Base-by-base conservation (phyloP, 2,888 invertebrate genomes). In the Punctoribates punctum region DNA sequence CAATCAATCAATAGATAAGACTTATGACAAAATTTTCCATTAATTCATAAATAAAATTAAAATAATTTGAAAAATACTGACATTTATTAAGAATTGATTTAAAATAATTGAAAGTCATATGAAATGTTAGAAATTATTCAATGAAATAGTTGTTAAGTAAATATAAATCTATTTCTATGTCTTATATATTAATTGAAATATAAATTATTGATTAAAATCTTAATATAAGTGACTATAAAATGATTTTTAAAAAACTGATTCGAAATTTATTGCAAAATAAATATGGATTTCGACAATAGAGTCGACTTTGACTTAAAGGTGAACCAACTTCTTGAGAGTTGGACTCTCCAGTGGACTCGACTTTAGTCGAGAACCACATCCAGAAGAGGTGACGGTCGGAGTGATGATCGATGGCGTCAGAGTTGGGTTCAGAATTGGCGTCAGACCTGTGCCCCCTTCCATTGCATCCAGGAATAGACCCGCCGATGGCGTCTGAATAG, bases 401-500 rank as follows among this genome's bases (percentile, higher is more conserved):
- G 75, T 60, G 27, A 75, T 15, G 25, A 51, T 54, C 15, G 73
- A 73, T 23, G 76, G 60, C 20, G 76, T 76, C 11, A 76, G 34
- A 54, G 34, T 9, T 9, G 54, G 29, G 17, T n/a, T 70, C 20
- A 77, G 48, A 1, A 93, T 91, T 0, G 95, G 95, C 9, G 95
- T 95, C 73, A 96, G 86, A 0, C 95, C 94, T 1, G 95, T 94
- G 81, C 94, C 94, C 73, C 94, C 94, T 81, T 93, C 94, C 78
- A 96, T 87, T 80, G 92, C 92, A 82, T 96, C 95, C 84, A 93
- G 94, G 85, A 94, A 93, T 80, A 93, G 90, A 73, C 93, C 94
- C 81, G 90, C 90, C 78, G 93, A 92, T 0, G 95, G 95, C 1
- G 83, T 83, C 79, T 90, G 91, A 81, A 94, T 93, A 81, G 92